Base-by-base conservation (phyloP, 2,888 invertebrate genomes). In the Rhimphoctona megacephalus region DNA sequence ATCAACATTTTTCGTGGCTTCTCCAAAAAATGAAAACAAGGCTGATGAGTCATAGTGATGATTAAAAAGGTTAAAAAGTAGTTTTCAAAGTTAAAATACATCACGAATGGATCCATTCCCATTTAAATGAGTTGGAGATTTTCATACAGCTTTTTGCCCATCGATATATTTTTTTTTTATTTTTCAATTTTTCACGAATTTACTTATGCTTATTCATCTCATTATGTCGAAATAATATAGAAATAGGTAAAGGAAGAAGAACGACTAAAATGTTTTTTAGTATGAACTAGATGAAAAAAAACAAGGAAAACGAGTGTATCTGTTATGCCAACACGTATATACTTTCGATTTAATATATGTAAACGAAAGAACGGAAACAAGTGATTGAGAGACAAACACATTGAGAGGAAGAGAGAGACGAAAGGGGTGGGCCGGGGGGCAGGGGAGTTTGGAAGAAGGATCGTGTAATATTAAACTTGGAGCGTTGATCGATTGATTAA, bases 401-500 rank as follows among this genome's bases (percentile, higher is more conserved):
- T 25, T 4, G 57, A 25, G 57, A 14, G 25, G 25, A 14, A 14
- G 14, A 57, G 33, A 39, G 66, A 39, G 22, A 19, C n/a, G 5
- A 14, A 9, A 33, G 7, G 70, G 36, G 43, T 6, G 46, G 7
- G 9, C 2, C 8, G 46, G 33, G 57, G 33, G 6, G 72, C 22
- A 36, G 30, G 57, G 25, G 67, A 25, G 52, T 17, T 22, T 25
- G n/a, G 54, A 52, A 57, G n/a, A 54, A 52, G 43, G 80, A 46
- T 57, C 78, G 78, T 61, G 46, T 72, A 61, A 80, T 64, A 64
- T 64, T 19, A n/a, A 52, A 49, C 49, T 17, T 22, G 36, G 64
- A 66, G 64, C 49, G 52, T 66, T 73, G 66, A 81, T 81, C 76
- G 76, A 76, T 76, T 67, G 78, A 83, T 83, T 66, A 64, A 78